These are phyloP conservation scores for Poliocrania exsul DNA, from an alignment of 2,797 vertebrate genomes.

Conservation along the genomic window DNA sequence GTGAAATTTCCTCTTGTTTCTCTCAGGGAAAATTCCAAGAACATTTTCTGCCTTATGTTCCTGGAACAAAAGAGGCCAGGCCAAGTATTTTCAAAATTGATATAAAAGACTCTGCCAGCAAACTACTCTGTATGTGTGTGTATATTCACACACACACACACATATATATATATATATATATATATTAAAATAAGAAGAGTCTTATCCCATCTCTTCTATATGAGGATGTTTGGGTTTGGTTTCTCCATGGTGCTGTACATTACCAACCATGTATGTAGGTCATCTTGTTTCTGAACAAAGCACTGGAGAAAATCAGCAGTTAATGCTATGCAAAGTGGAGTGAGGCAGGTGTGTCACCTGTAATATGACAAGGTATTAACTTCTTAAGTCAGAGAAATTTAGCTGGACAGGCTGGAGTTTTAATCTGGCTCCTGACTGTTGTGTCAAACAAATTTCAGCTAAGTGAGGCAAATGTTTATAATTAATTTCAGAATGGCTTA, in stretches of 20 bases:
- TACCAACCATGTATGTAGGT: background rate
- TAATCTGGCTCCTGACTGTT: background rate
- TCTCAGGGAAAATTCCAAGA: background rate
- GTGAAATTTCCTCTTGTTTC: background rate
- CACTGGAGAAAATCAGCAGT: background rate
- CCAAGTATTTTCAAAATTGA: background rate
- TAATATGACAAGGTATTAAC: slow-evolving; percentile 1
- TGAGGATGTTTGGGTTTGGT: background rate
- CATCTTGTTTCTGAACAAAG: background rate
- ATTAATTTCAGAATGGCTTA: background rate
- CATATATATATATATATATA: too few species aligned
- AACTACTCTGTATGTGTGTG: accelerated
- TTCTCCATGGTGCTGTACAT: background rate
- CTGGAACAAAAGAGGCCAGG: background rate
- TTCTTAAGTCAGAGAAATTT: background rate
- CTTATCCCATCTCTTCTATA: background rate
- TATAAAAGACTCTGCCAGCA: background rate
- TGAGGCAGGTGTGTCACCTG: background rate
- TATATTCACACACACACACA: background rate
- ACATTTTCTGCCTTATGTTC: background rate
- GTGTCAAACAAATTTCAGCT: background rate
- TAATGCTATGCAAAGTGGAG: background rate
- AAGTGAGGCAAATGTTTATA: background rate
- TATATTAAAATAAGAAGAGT: background rate
- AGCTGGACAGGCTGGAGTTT: background rate